These are phyloP conservation scores for Incurvaria masculella DNA, from an alignment of 2,888 invertebrate genomes.

Conservation along the genomic window DNA sequence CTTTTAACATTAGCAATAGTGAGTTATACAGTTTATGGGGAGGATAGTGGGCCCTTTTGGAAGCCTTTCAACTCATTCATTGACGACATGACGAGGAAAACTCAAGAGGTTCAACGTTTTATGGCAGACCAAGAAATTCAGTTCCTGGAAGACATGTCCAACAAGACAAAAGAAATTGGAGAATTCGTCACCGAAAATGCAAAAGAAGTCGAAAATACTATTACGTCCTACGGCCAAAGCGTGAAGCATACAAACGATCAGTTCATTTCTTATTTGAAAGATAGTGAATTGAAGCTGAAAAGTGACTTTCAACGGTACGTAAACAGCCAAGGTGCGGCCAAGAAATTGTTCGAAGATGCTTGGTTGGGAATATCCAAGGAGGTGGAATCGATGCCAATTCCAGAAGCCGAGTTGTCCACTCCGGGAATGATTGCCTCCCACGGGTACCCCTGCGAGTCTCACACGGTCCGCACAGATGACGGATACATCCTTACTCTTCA, in stretches of 20 bases:
- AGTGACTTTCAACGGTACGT: constrained; percentile 30
- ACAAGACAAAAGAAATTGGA: too few species aligned
- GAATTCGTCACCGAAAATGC: too few species aligned
- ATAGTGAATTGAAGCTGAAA: constrained; percentile 28
- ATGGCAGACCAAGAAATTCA: too few species aligned
- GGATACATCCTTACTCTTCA: constrained; percentile 80
- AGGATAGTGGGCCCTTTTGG: too few species aligned
- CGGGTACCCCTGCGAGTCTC: constrained; percentile 70
- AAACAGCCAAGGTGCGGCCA: constrained; percentile 27
- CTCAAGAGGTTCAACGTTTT: too few species aligned
- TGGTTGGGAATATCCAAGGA: neutral
- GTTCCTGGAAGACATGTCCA: too few species aligned
- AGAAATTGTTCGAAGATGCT: constrained; percentile 21
- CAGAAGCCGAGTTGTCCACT: constrained; percentile 34
- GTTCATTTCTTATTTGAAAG: constrained; percentile 30
- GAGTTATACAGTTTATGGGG: too few species aligned
- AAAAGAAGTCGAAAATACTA: constrained; percentile 19
- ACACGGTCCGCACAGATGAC: constrained; percentile 68
- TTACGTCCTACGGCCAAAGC: constrained; percentile 23
- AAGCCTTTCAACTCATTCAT: too few species aligned
- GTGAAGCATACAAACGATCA: constrained; percentile 24
- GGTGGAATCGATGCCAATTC: constrained; percentile 22
- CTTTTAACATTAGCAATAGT: too few species aligned
- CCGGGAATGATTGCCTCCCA: constrained; percentile 43
- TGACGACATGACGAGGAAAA: too few species aligned